Percentiles rank a stretch among this genome's conserved stretches.
Evolutionary conservation across 2,888 invertebrate species (phyloP).

Genomic region (Leucophenga montana): DNA sequence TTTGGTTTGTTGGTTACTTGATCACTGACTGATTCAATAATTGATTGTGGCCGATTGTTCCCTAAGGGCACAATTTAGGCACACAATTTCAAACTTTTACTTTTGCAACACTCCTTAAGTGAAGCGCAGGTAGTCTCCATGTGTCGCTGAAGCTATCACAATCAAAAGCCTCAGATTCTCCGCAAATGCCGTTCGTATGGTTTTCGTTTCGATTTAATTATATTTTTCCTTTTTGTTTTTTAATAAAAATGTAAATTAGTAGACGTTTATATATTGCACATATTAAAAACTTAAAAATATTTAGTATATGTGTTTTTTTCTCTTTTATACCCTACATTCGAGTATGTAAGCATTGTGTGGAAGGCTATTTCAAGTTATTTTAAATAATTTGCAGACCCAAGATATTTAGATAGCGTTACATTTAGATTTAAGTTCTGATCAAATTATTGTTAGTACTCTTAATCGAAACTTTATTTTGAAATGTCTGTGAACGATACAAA

Average conservation of each 20-base stretch:
- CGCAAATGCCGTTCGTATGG: neutral
- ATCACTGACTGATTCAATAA: conserved; percentile 62
- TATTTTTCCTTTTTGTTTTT: conserved; percentile 3
- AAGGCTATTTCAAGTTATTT: too few relatives aligned
- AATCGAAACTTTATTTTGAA: too few relatives aligned
- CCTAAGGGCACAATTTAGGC: conserved; percentile 58
- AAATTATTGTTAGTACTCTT: too few relatives aligned
- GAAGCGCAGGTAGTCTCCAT: neutral
- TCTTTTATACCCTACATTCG: neutral
- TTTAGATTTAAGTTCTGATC: too few relatives aligned
- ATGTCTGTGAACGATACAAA: too few relatives aligned
- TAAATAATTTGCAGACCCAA: too few relatives aligned
- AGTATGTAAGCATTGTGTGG: too few relatives aligned
- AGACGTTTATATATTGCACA: conserved; percentile 22
- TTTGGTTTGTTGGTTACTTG: conserved; percentile 36
- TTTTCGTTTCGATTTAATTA: conserved; percentile 9
- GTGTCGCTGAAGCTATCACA: neutral
- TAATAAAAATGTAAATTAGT: conserved; percentile 61
- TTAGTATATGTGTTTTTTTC: neutral
- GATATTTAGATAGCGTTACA: too few relatives aligned
- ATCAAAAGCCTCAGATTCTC: neutral
- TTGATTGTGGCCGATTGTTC: conserved; percentile 49
- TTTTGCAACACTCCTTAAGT: conserved; percentile 39
- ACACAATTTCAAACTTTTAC: conserved; percentile 55
- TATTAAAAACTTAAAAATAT: neutral